Evolutionary conservation across 2,888 invertebrate species (phyloP), one percentile per base, ranked within the genome.

Genomic region (Altica lythri): DNA sequence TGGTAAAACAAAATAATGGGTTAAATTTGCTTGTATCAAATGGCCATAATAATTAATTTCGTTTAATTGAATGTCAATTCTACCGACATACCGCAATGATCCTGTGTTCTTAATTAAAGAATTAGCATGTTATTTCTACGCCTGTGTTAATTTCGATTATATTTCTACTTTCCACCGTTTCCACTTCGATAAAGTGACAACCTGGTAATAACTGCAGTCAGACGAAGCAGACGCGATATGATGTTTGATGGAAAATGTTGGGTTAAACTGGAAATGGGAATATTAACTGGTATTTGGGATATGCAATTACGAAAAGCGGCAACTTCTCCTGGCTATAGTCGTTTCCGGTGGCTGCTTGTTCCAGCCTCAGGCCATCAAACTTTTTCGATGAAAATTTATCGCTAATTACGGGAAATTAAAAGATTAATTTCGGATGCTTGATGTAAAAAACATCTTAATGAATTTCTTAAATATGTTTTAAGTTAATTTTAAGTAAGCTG

Each of bases 201-300:
- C 56, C 55, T 47, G 29, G 49, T 53, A 57, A 55, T 59, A 62
- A 62, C 53, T 59, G 42, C 37, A 13, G 49, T 43, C 55, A 34
- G 34, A 34, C 45, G 34, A n/a, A 29, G 29, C 29, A n/a, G 47
- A 22, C 48, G 44, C n/a, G n/a, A n/a, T n/a, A n/a, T n/a, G n/a
- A n/a, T n/a, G n/a, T n/a, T 16, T 34, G 34, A 34, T 34, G 12
- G 34, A 34, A 34, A 16, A 16, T 42, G 53, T 60, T 50, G 40
- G 45, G 30, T 44, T 22, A 57, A 55, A 61, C 59, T 63, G 58
- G 57, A 61, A 63, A 63, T 60, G 55, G 52, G 55, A 51, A 60
- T 61, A 63, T 63, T 59, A 61, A 55, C 61, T 47, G 58, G 49
- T 55, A 56, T 53, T 61, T 55, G 47, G 55, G 59, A 57, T 60